Evolutionary conservation across 1,140 invertebrate genomes (phyloP), one percentile per base, ranked within the genome.

Genomic region (Euwallacea fornicatus): DNA sequence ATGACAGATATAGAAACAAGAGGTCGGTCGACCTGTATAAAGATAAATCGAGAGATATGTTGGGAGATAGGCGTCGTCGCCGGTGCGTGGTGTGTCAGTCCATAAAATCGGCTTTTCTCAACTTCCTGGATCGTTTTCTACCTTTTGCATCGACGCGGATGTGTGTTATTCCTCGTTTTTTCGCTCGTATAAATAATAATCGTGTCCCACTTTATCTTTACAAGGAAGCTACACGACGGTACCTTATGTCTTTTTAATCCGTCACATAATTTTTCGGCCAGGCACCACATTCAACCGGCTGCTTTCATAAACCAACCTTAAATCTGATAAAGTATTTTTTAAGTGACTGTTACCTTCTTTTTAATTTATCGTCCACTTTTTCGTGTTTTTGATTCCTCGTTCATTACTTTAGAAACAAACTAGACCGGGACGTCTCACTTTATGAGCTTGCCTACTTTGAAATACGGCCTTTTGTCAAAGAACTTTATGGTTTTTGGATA

Each of bases 1-100:
- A 64, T 64, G 61, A 50, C 43, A 64, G 61, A 64, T 64, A 64
- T 64, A 64, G 61, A 50, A 64, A 50, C 42, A 64, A 64, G 61
- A 50, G 61, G 61, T 64, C 61, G 61, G 11, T 41, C 59, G 59
- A 61, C 59, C 59, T 61, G 44, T 42, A 33, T 13, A 11, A 21
- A 64, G 44, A 64, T 64, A 64, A 64, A 64, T 46, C 61, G 61
- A 50, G 44, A 64, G 61, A 64, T 64, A 64, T 50, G 46, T 64
- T 64, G 46, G 47, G 44, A 64, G 61, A 64, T 64, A 64, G 16
- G 43, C 44, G 44, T 58, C 42, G 16, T 50, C 44, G 44, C 42
- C 46, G 43, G 21, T 64, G 61, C 61, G 61, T 64, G 61, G 15
- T 33, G 42, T 64, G 46, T 33, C 59, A 61, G 59, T 61, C 55